Evolutionary conservation across 2,797 vertebrate genomes (phyloP), one percentile per base, ranked within the genome.

Genomic region (Toxotes lorentzi): DNA sequence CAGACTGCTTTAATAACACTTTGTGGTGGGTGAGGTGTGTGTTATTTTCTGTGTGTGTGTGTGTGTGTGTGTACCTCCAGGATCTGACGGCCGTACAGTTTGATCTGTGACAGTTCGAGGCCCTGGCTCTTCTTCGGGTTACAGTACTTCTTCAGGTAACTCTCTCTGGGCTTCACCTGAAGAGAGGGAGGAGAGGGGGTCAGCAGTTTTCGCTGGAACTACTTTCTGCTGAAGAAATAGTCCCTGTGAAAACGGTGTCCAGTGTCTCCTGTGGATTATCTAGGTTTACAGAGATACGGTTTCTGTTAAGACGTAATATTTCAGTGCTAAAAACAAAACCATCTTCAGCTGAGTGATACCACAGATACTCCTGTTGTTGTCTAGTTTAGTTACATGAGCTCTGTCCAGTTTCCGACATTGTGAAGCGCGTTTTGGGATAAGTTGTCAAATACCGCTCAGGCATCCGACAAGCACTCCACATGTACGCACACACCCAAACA

Each of bases 51-150:
- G 66, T 17, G 53, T 79, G 81, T 92, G 56, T 47, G n/a, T 17
- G 59, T 13, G 10, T 32, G 70, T 63, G 48, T 3, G 2, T 62
- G 56, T 93, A 99, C 98, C 97, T 99, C 98, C 89, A 99, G 89
- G 89, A 99, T 96, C 92, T 99, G 98, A 51, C 97, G 95, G 58
- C 98, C 97, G 0, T 96, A 99, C 9, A 93, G 95, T 90, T 96
- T 96, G 92, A 99, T 97, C 83, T 97, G 95, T 38, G 95, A 95
- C 68, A 98, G 96, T 78, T 99, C 97, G 41, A 99, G 96, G 68
- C 98, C 97, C 89, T 98, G 97, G 84, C 95, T 97, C 95, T 98
- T 99, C 92, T 97, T 97, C 8, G 97, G 97, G 89, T 96, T 98
- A 83, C 97, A 97, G 84, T 99, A 99, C 89, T 99, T 99, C 93